Evolutionary conservation across 2,888 invertebrate genomes (phyloP), one percentile per base, ranked within the genome.

Genomic region (Cabera pusaria): DNA sequence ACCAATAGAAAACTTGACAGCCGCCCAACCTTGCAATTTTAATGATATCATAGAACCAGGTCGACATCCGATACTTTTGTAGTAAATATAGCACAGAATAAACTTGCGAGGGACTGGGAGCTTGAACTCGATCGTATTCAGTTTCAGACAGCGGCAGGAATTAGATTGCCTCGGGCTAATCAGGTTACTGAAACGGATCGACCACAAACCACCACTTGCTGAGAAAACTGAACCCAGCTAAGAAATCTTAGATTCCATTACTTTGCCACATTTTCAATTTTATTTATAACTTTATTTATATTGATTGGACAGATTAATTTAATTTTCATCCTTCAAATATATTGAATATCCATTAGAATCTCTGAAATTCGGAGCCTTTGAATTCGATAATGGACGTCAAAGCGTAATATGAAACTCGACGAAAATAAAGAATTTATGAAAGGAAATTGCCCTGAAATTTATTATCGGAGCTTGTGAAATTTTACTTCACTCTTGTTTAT

Each of bases 401-500:
- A 41, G 35, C 14, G 41, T 35, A 41, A 35, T 31, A 31, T 35
- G 35, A 35, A 35, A 35, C 35, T 41, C 25, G 41, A 33, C 28
- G 18, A 17, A 38, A 36, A 47, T 36, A 42, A 36, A 21, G 14
- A 18, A 28, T 21, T 48, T 26, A 33, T 42, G 7, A 28, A 36
- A 34, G 42, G 36, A 42, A 37, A 37, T 37, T 28, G 43, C 7
- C 25, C 7, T 24, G 16, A 42, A 34, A 24, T 7, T 9, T 36
- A 29, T 43, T 44, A 40, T 43, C 14, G 8, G 35, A 28, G 28
- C 18, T 38, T n/a, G 8, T 21, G 20, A 47, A 40, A 34, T 45
- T 46, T 43, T 29, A 21, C 40, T 18, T 36, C 11, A 41, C 41
- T 48, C 31, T 48, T 50, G 34, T 33, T 33, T 25, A 44, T 44